A percentile compares a stretch with the other conserved stretches of the same genome.
These are phyloP conservation scores for Cettia cetti DNA, from an alignment of 2,113 vertebrate genomes.

Conservation along the genomic window DNA sequence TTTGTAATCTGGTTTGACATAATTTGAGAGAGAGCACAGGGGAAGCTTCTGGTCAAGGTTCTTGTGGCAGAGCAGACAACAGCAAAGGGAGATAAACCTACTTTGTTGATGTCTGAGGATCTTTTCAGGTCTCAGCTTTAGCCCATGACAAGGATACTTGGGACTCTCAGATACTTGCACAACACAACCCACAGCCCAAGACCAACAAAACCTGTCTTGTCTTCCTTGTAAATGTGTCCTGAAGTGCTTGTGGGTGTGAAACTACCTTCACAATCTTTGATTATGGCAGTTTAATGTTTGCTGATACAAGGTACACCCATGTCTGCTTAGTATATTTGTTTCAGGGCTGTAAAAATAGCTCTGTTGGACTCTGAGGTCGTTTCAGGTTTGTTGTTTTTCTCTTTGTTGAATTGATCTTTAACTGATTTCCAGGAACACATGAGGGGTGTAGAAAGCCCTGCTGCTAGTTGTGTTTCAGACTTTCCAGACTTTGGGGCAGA, in stretches of 20 bases:
- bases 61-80: background rate
- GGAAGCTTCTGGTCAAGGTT: accelerated
- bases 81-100: background rate
- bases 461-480: background rate
- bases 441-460: background rate
- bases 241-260: background rate
- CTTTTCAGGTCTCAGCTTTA: background rate
- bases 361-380: background rate
- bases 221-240: background rate
- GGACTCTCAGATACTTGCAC: accelerated
- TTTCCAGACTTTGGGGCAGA: background rate
- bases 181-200: background rate
- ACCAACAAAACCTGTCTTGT: background rate
- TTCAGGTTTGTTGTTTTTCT: background rate
- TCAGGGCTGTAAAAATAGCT: background rate
- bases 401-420: background rate
- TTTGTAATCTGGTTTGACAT: background rate
- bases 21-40: background rate
- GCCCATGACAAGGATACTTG: accelerated
- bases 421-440: accelerated
- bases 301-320: background rate
- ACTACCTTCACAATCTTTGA: background rate
- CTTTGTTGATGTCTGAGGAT: background rate
- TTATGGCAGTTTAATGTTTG: background rate
- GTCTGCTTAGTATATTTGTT: background rate